Percentiles rank a stretch among this genome's conserved stretches.
Evolutionary conservation across 2,113 vertebrate species (phyloP).

Genomic region (Polypterus bichir): DNA sequence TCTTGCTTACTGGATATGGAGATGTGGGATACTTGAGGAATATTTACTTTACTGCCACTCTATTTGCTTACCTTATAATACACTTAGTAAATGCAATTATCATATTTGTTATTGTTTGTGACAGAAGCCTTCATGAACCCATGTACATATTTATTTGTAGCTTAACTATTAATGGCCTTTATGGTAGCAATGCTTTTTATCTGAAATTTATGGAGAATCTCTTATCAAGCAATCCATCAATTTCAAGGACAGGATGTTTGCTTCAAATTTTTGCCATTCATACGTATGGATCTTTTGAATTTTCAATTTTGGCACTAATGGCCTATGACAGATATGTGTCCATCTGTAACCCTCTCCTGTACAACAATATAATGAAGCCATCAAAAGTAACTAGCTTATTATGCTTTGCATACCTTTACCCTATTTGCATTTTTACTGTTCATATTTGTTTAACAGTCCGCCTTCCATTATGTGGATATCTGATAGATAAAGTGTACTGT

Average conservation of each 20-base stretch:
- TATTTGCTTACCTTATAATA: background rate
- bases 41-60: background rate
- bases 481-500: slow-evolving; percentile 24
- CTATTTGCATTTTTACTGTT: slow-evolving; percentile 18
- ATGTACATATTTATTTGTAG: slow-evolving; percentile 18
- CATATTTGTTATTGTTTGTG: background rate
- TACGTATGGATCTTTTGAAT: slow-evolving; percentile 9
- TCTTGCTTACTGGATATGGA: background rate
- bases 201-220: slow-evolving; percentile 15
- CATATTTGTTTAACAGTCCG: slow-evolving; percentile 6
- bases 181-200: slow-evolving; percentile 21
- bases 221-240: slow-evolving; percentile 7
- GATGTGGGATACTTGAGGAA: background rate
- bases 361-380: slow-evolving; percentile 22
- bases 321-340: slow-evolving; percentile 7
- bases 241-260: slow-evolving; percentile 8
- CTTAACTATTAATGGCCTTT: slow-evolving; percentile 13
- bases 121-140: slow-evolving; percentile 18
- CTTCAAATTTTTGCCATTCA: slow-evolving; percentile 24
- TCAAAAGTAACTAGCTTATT: slow-evolving; percentile 13
- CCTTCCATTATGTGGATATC: slow-evolving; percentile 5
- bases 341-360: slow-evolving; percentile 14
- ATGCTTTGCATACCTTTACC: slow-evolving; percentile 14
- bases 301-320: slow-evolving; percentile 17
- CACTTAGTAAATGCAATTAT: background rate